A percentile compares a stretch with the other conserved stretches of the same genome.
These are phyloP conservation scores for Atractosteus spatula DNA, from an alignment of 2,113 vertebrate genomes.

Conservation along the genomic window DNA sequence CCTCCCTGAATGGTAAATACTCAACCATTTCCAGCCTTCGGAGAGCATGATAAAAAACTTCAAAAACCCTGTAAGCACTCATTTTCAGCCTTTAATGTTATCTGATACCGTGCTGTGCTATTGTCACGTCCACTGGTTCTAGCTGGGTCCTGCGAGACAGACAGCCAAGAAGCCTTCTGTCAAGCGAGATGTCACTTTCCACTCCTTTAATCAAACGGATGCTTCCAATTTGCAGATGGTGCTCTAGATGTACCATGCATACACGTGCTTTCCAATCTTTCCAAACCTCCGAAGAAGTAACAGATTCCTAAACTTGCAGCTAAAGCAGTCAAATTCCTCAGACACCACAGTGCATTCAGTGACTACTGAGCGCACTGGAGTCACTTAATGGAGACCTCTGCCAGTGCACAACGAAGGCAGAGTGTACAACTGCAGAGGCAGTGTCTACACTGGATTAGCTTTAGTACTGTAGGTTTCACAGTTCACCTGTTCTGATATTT, in stretches of 20 bases:
- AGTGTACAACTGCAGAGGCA: too few relatives aligned
- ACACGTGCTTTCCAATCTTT: too few relatives aligned
- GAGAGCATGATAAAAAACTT: constrained; percentile 39
- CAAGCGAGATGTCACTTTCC: constrained; percentile 38
- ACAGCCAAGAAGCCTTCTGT: constrained; percentile 30
- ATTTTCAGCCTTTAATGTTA: constrained; percentile 27
- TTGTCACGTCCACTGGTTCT: constrained; percentile 38
- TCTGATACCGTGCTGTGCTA: constrained; percentile 44
- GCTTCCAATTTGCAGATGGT: background rate
- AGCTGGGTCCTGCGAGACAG: constrained; percentile 26
- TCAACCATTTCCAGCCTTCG: constrained; percentile 35
- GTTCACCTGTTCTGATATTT: too few relatives aligned
- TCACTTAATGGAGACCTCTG: constrained; percentile 48
- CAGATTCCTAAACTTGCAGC: too few relatives aligned
- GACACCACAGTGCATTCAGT: constrained; percentile 56
- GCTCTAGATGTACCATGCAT: background rate
- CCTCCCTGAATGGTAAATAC: constrained; percentile 40
- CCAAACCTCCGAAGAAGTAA: too few relatives aligned
- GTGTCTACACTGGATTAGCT: too few relatives aligned
- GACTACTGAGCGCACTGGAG: constrained; percentile 28
- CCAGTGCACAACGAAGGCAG: constrained; percentile 22
- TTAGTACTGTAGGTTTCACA: too few relatives aligned
- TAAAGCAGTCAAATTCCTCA: constrained; percentile 18
- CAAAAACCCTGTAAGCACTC: constrained; percentile 31
- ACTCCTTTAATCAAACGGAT: constrained; percentile 37